phyloP scores from a whole-genome alignment of 2,797 vertebrate species.

The Sebastiscus tertius region DNA sequence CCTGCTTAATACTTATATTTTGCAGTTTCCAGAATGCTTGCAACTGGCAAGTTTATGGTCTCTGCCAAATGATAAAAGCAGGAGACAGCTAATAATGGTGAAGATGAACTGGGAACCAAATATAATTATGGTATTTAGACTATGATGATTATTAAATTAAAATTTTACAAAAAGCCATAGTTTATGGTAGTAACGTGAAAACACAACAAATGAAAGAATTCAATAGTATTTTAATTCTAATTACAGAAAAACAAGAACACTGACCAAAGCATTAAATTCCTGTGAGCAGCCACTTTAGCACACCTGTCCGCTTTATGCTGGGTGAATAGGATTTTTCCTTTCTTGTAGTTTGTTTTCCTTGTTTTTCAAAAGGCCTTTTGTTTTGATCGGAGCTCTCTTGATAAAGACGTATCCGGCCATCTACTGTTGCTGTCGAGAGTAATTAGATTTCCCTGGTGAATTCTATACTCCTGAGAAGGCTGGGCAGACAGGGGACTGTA shows the following conservation, averaged over 20 bases:
- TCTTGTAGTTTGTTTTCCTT: neutral
- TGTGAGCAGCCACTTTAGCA: neutral
- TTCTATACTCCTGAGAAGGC: slow-evolving; percentile 73
- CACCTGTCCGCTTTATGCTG: neutral
- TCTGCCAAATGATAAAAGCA: neutral
- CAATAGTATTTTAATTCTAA: neutral
- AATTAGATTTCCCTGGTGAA: slow-evolving; percentile 70
- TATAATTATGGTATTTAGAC: neutral
- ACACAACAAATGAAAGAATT: neutral
- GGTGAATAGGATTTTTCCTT: neutral
- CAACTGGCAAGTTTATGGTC: neutral
- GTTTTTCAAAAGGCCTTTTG: slow-evolving; percentile 27
- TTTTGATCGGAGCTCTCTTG: slow-evolving; percentile 32
- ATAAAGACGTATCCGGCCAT: slow-evolving; percentile 37
- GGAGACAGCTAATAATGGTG: neutral
- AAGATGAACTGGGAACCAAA: neutral
- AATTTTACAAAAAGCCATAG: neutral
- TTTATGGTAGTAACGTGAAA: neutral
- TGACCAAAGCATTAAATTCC: neutral
- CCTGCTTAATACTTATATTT: neutral
- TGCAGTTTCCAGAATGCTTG: neutral
- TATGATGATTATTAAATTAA: neutral
- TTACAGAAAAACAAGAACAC: neutral
- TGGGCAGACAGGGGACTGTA: neutral
- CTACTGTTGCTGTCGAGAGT: slow-evolving; percentile 54